Conservation (phyloP, 2,113 vertebrate species). For the Ageneiosus marmoratus region DNA sequence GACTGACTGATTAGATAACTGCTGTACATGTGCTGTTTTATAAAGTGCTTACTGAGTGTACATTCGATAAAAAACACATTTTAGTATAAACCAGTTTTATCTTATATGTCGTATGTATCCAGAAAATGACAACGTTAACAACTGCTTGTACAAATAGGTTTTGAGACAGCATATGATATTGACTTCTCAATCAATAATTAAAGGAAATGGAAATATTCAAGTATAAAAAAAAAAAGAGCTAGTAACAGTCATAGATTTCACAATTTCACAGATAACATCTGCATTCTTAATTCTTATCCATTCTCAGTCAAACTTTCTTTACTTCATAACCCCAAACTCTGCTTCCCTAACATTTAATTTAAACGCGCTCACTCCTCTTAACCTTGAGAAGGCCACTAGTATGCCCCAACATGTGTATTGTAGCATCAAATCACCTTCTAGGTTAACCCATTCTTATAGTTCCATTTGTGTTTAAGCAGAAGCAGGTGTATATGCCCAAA, state of each 20-base stretch:
- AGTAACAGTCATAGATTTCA: background rate
- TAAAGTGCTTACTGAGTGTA: background rate
- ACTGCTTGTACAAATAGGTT: background rate
- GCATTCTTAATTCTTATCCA: background rate
- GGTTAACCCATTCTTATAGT: background rate
- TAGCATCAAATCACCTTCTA: background rate
- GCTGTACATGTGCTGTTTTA: background rate
- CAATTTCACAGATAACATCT: background rate
- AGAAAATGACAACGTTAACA: background rate
- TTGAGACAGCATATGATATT: background rate
- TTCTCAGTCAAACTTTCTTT: background rate
- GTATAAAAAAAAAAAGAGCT: background rate
- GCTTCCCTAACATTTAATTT: background rate
- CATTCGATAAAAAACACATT: too few species aligned
- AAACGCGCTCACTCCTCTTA: background rate
- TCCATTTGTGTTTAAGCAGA: background rate
- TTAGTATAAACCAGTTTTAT: too few species aligned
- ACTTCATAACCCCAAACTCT: background rate
- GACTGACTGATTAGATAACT: background rate
- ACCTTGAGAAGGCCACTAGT: background rate
- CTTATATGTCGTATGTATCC: background rate
- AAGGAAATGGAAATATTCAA: background rate
- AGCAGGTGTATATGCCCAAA: background rate
- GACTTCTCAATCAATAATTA: background rate
- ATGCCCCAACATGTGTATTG: background rate